These are phyloP conservation scores for Terrapene triunguis DNA, from an alignment of 2,113 vertebrate genomes.

Conservation along the genomic window DNA sequence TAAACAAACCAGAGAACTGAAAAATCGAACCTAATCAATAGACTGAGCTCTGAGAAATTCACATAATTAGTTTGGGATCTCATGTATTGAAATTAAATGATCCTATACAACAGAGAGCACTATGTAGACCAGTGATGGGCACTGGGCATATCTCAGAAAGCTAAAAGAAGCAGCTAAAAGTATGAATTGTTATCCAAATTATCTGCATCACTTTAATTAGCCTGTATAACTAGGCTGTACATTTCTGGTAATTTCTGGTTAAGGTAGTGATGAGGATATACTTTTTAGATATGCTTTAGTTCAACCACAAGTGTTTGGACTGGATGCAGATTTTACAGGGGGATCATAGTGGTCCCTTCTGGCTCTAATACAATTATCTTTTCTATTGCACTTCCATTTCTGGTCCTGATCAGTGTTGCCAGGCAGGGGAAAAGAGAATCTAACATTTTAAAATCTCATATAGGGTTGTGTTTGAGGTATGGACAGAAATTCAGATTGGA, in stretches of 20 bases:
- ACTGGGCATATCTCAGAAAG: background rate
- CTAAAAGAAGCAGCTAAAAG: background rate
- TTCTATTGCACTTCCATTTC: background rate
- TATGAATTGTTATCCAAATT: background rate
- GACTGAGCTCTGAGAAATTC: too few species aligned
- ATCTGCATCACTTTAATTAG: background rate
- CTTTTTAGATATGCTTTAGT: fast-evolving
- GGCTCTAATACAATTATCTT: background rate
- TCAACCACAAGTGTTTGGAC: background rate
- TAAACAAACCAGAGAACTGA: too few species aligned
- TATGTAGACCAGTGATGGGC: background rate
- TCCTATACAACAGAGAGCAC: too few species aligned
- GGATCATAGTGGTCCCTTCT: too few species aligned
- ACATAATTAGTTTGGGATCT: too few species aligned
- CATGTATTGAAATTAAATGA: too few species aligned
- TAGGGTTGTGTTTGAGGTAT: background rate
- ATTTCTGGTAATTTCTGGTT: background rate
- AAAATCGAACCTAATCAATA: too few species aligned
- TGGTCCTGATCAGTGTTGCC: background rate
- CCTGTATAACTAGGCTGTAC: background rate
- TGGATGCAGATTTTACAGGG: background rate
- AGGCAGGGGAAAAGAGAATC: background rate
- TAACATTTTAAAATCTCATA: background rate
- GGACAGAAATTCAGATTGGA: fast-evolving
- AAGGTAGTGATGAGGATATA: background rate